Evolutionary conservation across 2,797 vertebrate genomes (phyloP).

Genomic region (Borostomias antarcticus): DNA sequence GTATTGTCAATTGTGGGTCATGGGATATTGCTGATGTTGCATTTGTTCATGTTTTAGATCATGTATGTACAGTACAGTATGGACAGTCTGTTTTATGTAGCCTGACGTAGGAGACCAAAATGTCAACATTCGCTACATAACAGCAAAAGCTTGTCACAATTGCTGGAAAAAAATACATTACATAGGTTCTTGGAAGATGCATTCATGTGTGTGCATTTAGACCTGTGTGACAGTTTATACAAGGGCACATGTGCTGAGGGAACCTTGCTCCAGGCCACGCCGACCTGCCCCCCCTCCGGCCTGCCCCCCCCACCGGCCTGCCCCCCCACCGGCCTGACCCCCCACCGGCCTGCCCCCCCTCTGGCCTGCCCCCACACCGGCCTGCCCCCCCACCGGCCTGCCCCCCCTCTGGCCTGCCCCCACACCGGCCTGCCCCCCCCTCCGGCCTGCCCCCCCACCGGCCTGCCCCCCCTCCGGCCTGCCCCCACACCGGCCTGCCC

Average conservation of each 20-base stretch:
- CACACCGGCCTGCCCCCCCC: neutral
- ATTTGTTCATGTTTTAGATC: neutral
- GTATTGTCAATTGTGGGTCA: neutral
- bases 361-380: no score
- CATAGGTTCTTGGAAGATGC: slow-evolving; percentile 37
- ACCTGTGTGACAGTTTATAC: slow-evolving; percentile 13
- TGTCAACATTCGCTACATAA: slow-evolving; percentile 35
- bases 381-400: neutral
- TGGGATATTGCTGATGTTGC: neutral
- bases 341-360: no score
- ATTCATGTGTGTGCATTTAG: slow-evolving; percentile 4
- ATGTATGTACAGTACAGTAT: neutral
- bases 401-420: slow-evolving; percentile 21
- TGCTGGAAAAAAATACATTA: slow-evolving; percentile 33
- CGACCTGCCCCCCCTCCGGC: neutral
- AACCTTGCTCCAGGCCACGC: slow-evolving; percentile 33
- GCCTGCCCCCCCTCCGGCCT: slow-evolving; percentile 18
- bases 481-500: slow-evolving; percentile 8
- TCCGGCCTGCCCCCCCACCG: slow-evolving; percentile 27
- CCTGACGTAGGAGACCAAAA: neutral
- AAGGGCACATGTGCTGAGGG: slow-evolving; percentile 31
- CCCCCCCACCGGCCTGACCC: neutral
- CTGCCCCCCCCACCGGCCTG: no score
- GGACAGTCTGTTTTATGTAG: neutral
- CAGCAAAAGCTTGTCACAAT: slow-evolving; percentile 31